Percentiles rank a stretch among this genome's conserved stretches.
Evolutionary conservation across 2,113 vertebrate genomes (phyloP).

Genomic region (Oncorhynchus masou): DNA sequence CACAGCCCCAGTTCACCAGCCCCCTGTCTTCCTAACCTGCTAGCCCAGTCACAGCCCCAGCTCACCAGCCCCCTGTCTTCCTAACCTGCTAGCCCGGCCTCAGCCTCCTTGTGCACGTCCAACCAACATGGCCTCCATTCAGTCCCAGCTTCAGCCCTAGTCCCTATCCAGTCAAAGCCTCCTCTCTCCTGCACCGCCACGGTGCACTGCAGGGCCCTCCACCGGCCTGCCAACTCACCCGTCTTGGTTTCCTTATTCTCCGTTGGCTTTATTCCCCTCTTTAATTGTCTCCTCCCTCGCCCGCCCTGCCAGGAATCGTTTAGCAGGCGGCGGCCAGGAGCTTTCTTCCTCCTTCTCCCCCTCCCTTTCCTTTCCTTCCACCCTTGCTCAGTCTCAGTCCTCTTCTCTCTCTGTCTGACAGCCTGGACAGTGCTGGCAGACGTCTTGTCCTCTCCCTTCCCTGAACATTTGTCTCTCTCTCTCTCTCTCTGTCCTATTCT

Average conservation of each 20-base stretch:
- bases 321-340: slow-evolving; percentile 6
- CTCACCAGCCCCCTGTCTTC: not conserved
- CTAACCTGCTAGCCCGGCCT: not conserved
- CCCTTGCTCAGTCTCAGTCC: not conserved
- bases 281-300: slow-evolving; percentile 38
- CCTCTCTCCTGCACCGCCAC: slow-evolving; percentile 8
- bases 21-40: too few species aligned
- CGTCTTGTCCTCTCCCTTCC: not conserved
- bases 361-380: not conserved
- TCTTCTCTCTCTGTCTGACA: slow-evolving; percentile 1
- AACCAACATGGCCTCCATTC: not conserved
- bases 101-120: not conserved
- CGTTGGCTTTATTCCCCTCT: slow-evolving; percentile 26
- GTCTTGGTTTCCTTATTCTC: slow-evolving; percentile 29
- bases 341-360: not conserved
- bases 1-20: too few species aligned
- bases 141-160: slow-evolving; percentile 9
- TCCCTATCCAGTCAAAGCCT: slow-evolving; percentile 1
- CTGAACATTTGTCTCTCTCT: not conserved
- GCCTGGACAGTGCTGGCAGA: slow-evolving; percentile 14
- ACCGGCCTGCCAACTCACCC: slow-evolving; percentile 36
- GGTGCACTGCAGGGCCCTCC: not conserved
- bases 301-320: slow-evolving; percentile 36
- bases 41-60: too few species aligned
- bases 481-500: not conserved